A percentile compares a stretch with the other conserved stretches of the same genome.
These are phyloP conservation scores for Ochlodes sylvanus DNA, from an alignment of 2,888 invertebrate genomes.

Conservation along the genomic window DNA sequence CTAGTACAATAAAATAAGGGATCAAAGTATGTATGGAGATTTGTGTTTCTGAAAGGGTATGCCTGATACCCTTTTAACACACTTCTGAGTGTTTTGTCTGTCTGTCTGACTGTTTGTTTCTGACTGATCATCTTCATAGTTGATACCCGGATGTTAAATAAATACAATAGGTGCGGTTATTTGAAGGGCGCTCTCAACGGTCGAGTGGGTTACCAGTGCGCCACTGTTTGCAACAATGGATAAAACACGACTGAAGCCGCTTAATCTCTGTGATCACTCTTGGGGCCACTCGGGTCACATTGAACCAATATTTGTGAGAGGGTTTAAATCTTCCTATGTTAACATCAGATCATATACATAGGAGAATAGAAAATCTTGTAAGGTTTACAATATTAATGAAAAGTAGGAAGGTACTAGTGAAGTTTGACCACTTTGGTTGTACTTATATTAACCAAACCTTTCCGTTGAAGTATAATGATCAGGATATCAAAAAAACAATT, in stretches of 20 bases:
- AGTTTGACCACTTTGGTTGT: too few species aligned
- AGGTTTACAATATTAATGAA: background rate
- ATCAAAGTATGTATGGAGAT: too few species aligned
- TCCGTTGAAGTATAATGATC: too few species aligned
- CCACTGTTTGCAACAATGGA: conserved; percentile 26
- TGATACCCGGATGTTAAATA: conserved; percentile 15
- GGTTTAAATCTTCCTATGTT: conserved; percentile 21
- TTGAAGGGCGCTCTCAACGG: conserved; percentile 12
- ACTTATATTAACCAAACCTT: too few species aligned
- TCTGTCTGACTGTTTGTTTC: too few species aligned
- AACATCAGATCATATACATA: background rate
- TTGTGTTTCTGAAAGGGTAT: too few species aligned
- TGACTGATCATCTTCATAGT: background rate
- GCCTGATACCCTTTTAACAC: too few species aligned
- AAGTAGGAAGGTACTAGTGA: background rate
- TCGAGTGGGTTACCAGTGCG: conserved; percentile 24
- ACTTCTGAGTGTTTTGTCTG: too few species aligned
- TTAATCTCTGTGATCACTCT: conserved; percentile 32
- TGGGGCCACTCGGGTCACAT: conserved; percentile 20
- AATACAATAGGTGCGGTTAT: conserved; percentile 11
- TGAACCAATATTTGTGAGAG: conserved; percentile 19
- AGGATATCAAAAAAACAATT: too few species aligned
- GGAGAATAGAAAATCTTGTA: background rate
- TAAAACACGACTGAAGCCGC: conserved; percentile 13
- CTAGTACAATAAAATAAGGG: too few species aligned